Evolutionary conservation across 2,113 vertebrate genomes (phyloP).

Genomic region (Symphodus melops): DNA sequence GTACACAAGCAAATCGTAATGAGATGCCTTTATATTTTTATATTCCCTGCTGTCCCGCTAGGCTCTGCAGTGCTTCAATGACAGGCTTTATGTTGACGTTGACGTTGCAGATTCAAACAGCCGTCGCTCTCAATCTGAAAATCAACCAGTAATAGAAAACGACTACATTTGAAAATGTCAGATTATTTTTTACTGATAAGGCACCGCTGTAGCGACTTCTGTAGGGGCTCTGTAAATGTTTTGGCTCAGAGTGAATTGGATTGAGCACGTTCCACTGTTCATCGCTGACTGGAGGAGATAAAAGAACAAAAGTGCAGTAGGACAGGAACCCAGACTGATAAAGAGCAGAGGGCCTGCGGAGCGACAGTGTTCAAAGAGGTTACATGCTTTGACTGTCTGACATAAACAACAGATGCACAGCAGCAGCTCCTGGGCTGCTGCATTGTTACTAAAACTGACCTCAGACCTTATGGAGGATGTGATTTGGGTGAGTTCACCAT

Average conservation of each 20-base stretch:
- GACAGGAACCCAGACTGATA: slow-evolving; percentile 7
- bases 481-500: no score
- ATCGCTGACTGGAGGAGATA: slow-evolving; percentile 36
- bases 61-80: background rate
- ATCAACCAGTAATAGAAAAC: slow-evolving; percentile 20
- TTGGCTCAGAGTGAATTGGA: slow-evolving; percentile 28
- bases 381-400: no score
- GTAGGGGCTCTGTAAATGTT: slow-evolving; percentile 19
- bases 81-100: slow-evolving; percentile 8
- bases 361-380: background rate
- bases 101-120: slow-evolving; percentile 21
- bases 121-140: slow-evolving; percentile 24
- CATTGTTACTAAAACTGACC: no score
- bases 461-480: no score
- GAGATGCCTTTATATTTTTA: slow-evolving; percentile 17
- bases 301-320: slow-evolving; percentile 27
- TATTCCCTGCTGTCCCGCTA: background rate
- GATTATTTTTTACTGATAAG: slow-evolving; percentile 32
- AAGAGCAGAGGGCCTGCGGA: slow-evolving; percentile 15
- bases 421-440: no score
- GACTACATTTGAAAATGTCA: slow-evolving; percentile 46
- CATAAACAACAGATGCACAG: no score
- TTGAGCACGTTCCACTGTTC: slow-evolving; percentile 24
- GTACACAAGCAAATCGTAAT: slow-evolving; percentile 33
- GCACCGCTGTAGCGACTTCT: slow-evolving; percentile 1